Evolutionary conservation across 2,797 vertebrate genomes (phyloP).

Genomic region (Schizopygopsis malacanthus): DNA sequence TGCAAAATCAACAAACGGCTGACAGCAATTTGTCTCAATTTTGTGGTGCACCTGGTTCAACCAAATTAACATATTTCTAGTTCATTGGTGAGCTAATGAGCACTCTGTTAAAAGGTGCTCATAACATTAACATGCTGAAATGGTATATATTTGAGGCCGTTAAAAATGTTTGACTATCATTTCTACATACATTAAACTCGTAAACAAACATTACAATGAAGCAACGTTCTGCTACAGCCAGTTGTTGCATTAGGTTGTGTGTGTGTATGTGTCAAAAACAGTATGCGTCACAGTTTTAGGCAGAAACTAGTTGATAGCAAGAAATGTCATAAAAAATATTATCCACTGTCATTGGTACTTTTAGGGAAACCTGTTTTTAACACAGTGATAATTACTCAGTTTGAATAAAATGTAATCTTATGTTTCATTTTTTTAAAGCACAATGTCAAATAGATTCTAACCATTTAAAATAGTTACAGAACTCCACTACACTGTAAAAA

Average conservation of each 20-base stretch:
- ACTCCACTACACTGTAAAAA: background rate
- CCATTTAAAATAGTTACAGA: background rate
- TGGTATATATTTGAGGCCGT: background rate
- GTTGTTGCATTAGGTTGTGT: background rate
- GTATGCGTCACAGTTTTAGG: background rate
- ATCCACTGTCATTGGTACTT: background rate
- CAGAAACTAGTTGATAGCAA: background rate
- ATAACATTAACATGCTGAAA: background rate
- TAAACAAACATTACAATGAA: background rate
- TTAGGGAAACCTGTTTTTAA: no score
- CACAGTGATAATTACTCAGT: background rate
- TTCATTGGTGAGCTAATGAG: conserved; percentile 4
- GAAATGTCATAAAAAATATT: background rate
- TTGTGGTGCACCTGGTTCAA: background rate
- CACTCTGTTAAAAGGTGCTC: background rate
- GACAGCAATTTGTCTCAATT: background rate
- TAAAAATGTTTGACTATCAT: background rate
- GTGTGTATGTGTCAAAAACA: background rate
- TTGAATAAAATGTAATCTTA: background rate
- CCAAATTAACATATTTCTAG: background rate
- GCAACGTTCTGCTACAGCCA: no score
- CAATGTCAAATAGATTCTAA: background rate
- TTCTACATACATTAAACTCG: background rate
- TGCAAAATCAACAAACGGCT: background rate
- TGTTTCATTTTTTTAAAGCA: background rate